These are phyloP conservation scores for Centruroides sculpturatus DNA, from an alignment of 1,140 invertebrate species.

Conservation along the genomic window DNA sequence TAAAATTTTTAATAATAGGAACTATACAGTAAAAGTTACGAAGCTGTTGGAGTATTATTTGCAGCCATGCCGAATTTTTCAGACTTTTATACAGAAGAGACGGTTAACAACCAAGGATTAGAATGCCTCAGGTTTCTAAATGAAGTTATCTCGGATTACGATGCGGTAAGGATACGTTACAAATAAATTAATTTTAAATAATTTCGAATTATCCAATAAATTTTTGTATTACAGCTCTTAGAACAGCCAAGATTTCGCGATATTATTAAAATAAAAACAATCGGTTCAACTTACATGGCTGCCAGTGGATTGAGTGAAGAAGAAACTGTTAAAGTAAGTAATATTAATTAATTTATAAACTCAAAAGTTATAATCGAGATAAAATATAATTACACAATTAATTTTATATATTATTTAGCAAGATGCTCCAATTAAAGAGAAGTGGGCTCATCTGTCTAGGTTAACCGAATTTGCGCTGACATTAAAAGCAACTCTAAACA, in stretches of 20 bases:
- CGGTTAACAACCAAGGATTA: slow-evolving; percentile 88
- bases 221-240: slow-evolving; percentile 48
- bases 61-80: slow-evolving; percentile 91
- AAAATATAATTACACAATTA: too few species aligned
- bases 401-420: not conserved
- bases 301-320: slow-evolving; percentile 74
- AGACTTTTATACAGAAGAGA: slow-evolving; percentile 90
- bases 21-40: slow-evolving; percentile 82
- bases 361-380: too few species aligned
- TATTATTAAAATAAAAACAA: slow-evolving; percentile 96
- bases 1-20: slow-evolving; percentile 39
- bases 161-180: slow-evolving; percentile 51
- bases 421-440: slow-evolving; percentile 38
- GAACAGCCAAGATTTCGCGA: slow-evolving; percentile 63
- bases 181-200: too few species aligned
- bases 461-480: slow-evolving; percentile 83
- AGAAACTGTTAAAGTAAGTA: slow-evolving; percentile 44
- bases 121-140: slow-evolving; percentile 91
- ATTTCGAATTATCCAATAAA: not conserved
- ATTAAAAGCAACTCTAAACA: slow-evolving; percentile 69
- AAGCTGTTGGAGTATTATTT: slow-evolving; percentile 80
- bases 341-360: not conserved
- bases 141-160: slow-evolving; percentile 96
- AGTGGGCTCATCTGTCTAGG: slow-evolving; percentile 68
- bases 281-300: slow-evolving; percentile 95